Evolutionary conservation across 2,888 invertebrate species (phyloP).

Genomic region (Pocota personata): DNA sequence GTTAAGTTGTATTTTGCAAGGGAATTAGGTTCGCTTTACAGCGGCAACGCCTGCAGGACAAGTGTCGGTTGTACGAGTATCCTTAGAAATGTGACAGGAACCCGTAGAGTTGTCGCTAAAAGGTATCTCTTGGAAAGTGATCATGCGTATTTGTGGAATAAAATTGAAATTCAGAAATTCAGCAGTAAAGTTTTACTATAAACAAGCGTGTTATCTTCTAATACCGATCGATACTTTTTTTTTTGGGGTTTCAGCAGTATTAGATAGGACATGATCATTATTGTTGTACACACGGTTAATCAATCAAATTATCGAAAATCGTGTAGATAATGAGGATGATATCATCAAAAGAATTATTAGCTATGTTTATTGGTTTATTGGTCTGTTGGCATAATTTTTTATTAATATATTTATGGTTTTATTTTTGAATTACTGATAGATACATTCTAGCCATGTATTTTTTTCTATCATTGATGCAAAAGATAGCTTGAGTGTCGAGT

Average conservation of each 20-base stretch:
- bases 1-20: not conserved
- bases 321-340: conserved; percentile 61
- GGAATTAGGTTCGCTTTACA: not conserved
- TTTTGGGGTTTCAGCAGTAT: conserved; percentile 48
- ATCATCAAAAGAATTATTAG: conserved; percentile 64
- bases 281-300: conserved; percentile 64
- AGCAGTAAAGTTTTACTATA: not conserved
- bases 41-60: not conserved
- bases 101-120: not conserved
- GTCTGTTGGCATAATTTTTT: conserved; percentile 45
- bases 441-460: conserved; percentile 28
- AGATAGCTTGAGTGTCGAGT: conserved; percentile 62
- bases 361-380: conserved; percentile 64
- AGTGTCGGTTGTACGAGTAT: not conserved
- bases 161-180: not conserved
- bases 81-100: not conserved
- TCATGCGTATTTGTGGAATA: not conserved
- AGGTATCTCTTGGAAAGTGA: not conserved
- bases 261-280: conserved; percentile 72
- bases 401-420: conserved; percentile 62
- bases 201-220: conserved; percentile 32
- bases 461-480: conserved; percentile 67
- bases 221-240: conserved; percentile 34
- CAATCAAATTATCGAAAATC: conserved; percentile 71
- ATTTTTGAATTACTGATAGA: conserved; percentile 63